Base-by-base conservation (phyloP, 2,113 vertebrate species). In the Xiphias gladius region DNA sequence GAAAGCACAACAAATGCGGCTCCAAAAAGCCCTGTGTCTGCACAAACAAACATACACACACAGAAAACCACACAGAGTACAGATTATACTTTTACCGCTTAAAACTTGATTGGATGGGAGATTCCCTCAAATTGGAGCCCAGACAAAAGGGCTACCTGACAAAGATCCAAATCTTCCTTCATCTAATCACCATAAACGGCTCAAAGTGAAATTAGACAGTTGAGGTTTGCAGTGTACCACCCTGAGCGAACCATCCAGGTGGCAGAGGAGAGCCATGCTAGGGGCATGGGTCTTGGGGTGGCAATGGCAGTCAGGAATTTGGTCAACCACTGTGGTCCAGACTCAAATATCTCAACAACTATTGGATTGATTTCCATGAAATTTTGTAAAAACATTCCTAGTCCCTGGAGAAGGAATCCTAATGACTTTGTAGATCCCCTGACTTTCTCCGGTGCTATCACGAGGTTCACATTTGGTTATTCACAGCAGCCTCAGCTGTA, bases 101-200 rank as follows among this genome's bases (percentile, higher is more conserved):
- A 28, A 82, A 80, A 35, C 39, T 73, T 61, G 79, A 84, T 80
- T 73, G 85, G 88, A 85, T 80, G 68, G 68, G 79, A 83, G 73
- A 85, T 84, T 72, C 37, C 55, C 28, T 68, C 41, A 66, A 73
- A 41, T 58, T 54, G 26, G 67, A 74, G 70, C 71, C 35, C n/a
- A 41, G 39, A 69, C 50, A 58, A 76, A n/a, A 24, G 9, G 78
- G 28, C 24, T 22, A 16, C 65, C 30, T 68, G 78, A 82, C 76
- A 85, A 63, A 74, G 32, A 82, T 77, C 71, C 61, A 65, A 71
- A 76, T 75, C 28, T 24, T 78, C 59, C 50, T 73, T 32, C 32
- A 69, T 70, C 85, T 86, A 86, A 88, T 85, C 86, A 13, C 62
- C 12, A 7, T 7, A 39, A 24, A 41, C n/a, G 50, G 32, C 39